These are phyloP conservation scores for Bombyx mandarina DNA, from an alignment of 1,140 invertebrate species.

Conservation along the genomic window DNA sequence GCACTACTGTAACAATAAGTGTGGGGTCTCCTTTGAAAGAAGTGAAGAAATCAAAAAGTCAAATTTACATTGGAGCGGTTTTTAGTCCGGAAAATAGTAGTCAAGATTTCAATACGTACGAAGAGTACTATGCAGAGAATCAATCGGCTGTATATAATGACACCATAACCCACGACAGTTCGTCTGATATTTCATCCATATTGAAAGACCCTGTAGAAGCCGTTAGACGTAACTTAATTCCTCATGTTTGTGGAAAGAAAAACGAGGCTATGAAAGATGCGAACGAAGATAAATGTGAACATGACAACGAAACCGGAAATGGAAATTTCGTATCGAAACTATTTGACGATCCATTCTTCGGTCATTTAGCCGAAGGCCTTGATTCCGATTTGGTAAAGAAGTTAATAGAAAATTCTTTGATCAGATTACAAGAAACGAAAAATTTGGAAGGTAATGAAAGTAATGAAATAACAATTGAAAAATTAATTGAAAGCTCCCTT, in stretches of 20 bases:
- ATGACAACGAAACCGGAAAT: constrained; percentile 37
- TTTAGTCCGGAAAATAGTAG: constrained; percentile 34
- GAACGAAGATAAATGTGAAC: constrained; percentile 17
- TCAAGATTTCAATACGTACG: constrained; percentile 48
- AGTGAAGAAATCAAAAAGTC: constrained; percentile 58
- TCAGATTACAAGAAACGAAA: constrained; percentile 73
- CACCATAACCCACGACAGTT: constrained; percentile 16
- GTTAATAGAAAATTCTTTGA: constrained; percentile 75
- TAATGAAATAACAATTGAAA: constrained; percentile 73
- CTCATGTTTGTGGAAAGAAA: constrained; percentile 78
- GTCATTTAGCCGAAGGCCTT: constrained; percentile 73
- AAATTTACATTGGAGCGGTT: constrained; percentile 64
- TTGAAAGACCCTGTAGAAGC: constrained; percentile 79
- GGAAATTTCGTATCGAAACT: constrained; percentile 71
- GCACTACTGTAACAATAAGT: constrained; percentile 73
- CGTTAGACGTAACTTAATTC: constrained; percentile 77
- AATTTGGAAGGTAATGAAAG: constrained; percentile 69
- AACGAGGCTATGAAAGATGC: constrained; percentile 9
- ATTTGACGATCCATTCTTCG: constrained; percentile 74
- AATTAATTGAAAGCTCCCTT: constrained; percentile 72
- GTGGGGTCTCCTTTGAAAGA: constrained; percentile 55
- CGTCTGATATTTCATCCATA: constrained; percentile 68
- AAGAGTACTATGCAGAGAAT: constrained; percentile 48
- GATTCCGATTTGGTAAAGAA: constrained; percentile 73
- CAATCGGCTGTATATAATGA: constrained; percentile 7